Evolutionary conservation across 2,113 vertebrate species (phyloP).

Genomic region (Probosciger aterrimus): DNA sequence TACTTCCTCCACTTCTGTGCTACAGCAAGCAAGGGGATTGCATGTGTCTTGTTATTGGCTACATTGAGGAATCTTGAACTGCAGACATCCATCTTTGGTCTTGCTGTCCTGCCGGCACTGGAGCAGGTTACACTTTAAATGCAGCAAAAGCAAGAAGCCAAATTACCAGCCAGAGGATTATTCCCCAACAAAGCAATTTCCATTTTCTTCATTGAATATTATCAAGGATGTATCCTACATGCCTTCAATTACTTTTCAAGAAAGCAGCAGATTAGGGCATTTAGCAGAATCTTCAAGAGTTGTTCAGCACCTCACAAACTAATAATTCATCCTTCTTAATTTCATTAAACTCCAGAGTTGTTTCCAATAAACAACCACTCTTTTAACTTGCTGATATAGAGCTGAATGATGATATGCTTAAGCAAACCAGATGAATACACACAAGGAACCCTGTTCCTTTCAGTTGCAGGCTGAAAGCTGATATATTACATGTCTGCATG

Average conservation of each 20-base stretch:
- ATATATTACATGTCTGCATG: slow-evolving; percentile 28
- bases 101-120: not conserved
- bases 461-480: slow-evolving; percentile 16
- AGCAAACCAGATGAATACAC: slow-evolving; percentile 30
- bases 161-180: not conserved
- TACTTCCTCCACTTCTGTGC: not conserved
- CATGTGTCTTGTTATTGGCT: not conserved
- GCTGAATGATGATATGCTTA: not conserved
- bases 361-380: not conserved
- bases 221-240: not conserved
- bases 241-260: not conserved
- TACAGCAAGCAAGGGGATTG: not conserved
- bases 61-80: not conserved
- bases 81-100: not conserved
- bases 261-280: not conserved
- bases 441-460: not conserved
- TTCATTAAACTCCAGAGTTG: not conserved
- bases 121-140: not conserved
- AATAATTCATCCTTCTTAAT: not conserved
- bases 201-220: not conserved
- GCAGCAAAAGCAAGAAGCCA: not conserved
- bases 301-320: not conserved
- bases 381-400: not conserved
- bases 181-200: not conserved
- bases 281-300: not conserved